These are phyloP conservation scores for Lepus timidus DNA, from an alignment of 2,113 vertebrate species.

Conservation along the genomic window DNA sequence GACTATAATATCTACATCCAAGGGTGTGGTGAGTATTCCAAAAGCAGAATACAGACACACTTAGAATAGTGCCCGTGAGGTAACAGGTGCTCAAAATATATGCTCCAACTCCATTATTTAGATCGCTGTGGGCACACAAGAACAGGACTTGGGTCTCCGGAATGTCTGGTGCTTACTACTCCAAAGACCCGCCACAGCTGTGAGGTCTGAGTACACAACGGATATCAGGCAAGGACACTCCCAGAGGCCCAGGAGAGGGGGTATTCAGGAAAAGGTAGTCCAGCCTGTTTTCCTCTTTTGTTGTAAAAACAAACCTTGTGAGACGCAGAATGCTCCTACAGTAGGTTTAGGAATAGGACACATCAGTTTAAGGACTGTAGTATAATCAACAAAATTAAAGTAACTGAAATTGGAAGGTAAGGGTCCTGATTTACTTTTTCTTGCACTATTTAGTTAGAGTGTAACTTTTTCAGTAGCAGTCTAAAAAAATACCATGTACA, in stretches of 20 bases:
- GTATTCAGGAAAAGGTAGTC: not conserved
- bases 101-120: not conserved
- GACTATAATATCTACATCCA: slow-evolving; percentile 1
- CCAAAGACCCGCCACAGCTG: slow-evolving; percentile 4
- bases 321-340: slow-evolving; percentile 38
- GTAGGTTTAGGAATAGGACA: not conserved
- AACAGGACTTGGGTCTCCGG: not conserved
- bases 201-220: not conserved
- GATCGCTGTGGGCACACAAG: not conserved
- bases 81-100: not conserved
- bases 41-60: slow-evolving; percentile 19
- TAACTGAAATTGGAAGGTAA: slow-evolving; percentile 44
- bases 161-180: slow-evolving; percentile 28
- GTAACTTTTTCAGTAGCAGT: slow-evolving; percentile 1
- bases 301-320: slow-evolving; percentile 43
- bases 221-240: not conserved
- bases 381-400: slow-evolving; percentile 49
- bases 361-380: slow-evolving; percentile 43
- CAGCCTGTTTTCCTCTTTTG: slow-evolving; percentile 18
- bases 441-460: slow-evolving; percentile 18
- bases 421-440: not conserved
- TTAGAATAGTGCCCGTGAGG: not conserved
- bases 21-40: not conserved
- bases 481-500: slow-evolving; percentile 19
- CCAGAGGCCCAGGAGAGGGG: not conserved